Evolutionary conservation across 2,888 invertebrate genomes (phyloP).

Genomic region (Netelia fuscicornis): DNA sequence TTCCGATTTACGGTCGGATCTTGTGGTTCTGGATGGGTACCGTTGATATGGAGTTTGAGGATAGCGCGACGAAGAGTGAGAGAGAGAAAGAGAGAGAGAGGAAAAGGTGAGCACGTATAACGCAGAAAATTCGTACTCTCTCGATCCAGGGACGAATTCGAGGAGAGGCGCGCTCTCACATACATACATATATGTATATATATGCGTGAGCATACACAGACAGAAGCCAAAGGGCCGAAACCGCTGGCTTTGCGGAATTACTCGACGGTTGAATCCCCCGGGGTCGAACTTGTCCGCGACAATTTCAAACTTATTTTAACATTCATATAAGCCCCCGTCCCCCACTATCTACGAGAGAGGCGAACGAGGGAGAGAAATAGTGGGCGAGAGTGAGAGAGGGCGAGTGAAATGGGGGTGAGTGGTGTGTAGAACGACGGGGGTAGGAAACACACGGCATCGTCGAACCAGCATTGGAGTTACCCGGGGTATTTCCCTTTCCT

Average conservation of each 20-base stretch:
- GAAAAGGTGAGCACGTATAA: background rate
- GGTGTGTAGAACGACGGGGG: conserved; percentile 17
- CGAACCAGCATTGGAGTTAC: conserved; percentile 66
- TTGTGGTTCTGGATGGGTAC: conserved; percentile 28
- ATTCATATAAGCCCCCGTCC: conserved; percentile 84
- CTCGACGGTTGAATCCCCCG: conserved; percentile 82
- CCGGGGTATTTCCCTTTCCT: conserved; percentile 59
- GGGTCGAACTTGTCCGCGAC: conserved; percentile 84
- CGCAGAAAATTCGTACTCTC: conserved; percentile 40
- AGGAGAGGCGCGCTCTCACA: conserved; percentile 19
- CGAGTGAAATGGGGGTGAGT: conserved; percentile 1
- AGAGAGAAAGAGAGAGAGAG: conserved; percentile 25
- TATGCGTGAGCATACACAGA: conserved; percentile 48
- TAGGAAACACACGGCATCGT: conserved; percentile 56
- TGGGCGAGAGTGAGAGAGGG: conserved; percentile 10
- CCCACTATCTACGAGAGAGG: conserved; percentile 59
- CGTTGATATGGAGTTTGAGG: conserved; percentile 46
- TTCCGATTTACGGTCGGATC: conserved; percentile 35
- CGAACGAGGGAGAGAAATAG: conserved; percentile 8
- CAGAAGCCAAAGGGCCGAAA: conserved; percentile 81
- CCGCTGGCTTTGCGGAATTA: conserved; percentile 83
- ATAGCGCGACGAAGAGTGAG: conserved; percentile 21
- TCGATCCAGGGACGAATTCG: conserved; percentile 42
- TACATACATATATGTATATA: conserved; percentile 22
- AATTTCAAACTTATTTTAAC: conserved; percentile 85